These are phyloP conservation scores for Spea multiplicata DNA, from an alignment of 2,113 vertebrate genomes.

Conservation along the genomic window DNA sequence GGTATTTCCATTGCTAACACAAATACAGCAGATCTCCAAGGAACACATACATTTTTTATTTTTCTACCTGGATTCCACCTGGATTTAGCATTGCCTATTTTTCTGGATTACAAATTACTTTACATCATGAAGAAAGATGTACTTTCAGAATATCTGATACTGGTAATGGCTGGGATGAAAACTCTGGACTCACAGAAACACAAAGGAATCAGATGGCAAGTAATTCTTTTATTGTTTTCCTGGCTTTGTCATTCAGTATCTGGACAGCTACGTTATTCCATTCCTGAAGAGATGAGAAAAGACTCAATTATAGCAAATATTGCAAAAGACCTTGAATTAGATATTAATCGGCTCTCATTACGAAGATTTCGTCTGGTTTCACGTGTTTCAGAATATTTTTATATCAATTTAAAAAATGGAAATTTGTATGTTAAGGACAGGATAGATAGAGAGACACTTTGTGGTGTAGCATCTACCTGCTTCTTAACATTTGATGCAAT, in stretches of 20 bases:
- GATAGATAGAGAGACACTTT: slow-evolving; percentile 70
- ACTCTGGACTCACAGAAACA: slow-evolving; percentile 57
- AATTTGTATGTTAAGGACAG: slow-evolving; percentile 67
- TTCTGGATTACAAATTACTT: neutral
- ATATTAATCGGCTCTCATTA: slow-evolving; percentile 53
- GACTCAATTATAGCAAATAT: slow-evolving; percentile 72
- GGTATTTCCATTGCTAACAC: too few relatives aligned
- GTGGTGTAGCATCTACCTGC: slow-evolving; percentile 58
- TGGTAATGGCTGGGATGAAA: slow-evolving; percentile 23
- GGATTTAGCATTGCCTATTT: too few relatives aligned
- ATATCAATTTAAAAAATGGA: slow-evolving; percentile 62
- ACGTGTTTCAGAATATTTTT: slow-evolving; percentile 65
- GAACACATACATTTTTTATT: too few relatives aligned
- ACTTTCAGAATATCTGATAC: neutral
- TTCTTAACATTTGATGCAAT: slow-evolving; percentile 63
- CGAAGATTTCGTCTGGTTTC: slow-evolving; percentile 64
- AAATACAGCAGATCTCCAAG: too few relatives aligned
- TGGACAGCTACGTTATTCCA: slow-evolving; percentile 65
- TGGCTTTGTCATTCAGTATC: slow-evolving; percentile 48
- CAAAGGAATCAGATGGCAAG: slow-evolving; percentile 38
- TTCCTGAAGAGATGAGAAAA: slow-evolving; percentile 67
- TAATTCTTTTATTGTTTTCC: slow-evolving; percentile 61
- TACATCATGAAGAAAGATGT: neutral
- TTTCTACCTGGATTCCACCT: too few relatives aligned
- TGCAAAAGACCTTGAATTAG: slow-evolving; percentile 65